A percentile compares a stretch with the other conserved stretches of the same genome.
Evolutionary conservation across 1,140 invertebrate species (phyloP).

Genomic region (Drosophila kepulauana): DNA sequence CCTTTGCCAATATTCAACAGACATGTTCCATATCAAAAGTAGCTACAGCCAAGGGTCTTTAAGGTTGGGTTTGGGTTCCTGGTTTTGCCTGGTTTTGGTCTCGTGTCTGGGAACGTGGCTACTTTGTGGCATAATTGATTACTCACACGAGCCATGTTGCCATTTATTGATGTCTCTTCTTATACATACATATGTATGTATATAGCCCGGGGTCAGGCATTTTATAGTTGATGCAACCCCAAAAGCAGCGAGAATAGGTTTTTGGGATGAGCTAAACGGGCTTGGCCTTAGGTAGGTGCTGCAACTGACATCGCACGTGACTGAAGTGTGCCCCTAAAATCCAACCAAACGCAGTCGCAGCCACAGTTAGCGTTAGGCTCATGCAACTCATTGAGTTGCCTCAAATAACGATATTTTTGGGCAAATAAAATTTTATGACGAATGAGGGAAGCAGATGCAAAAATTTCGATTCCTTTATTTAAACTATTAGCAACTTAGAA

Average conservation of each 20-base stretch:
- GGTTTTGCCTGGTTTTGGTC: constrained; percentile 6
- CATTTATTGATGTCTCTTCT: constrained; percentile 56
- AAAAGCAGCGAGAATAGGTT: constrained; percentile 13
- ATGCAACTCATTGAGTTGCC: constrained; percentile 16
- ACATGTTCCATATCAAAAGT: constrained; percentile 56
- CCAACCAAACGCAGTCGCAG: constrained; percentile 23
- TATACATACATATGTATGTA: background rate
- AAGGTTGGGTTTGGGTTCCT: constrained; percentile 3
- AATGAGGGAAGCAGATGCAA: background rate
- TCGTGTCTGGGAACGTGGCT: constrained; percentile 72
- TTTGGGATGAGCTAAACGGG: constrained; percentile 23
- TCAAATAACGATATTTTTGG: background rate
- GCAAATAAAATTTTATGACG: background rate
- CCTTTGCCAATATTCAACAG: constrained; percentile 69
- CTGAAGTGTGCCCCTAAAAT: constrained; percentile 61
- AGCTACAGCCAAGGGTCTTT: background rate
- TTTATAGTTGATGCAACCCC: constrained; percentile 57
- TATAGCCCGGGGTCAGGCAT: constrained; percentile 19
- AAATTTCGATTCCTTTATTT: background rate
- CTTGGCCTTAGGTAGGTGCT: constrained; percentile 44
- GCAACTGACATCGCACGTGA: constrained; percentile 60
- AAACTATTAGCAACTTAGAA: background rate
- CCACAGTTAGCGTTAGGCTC: no score
- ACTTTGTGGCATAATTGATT: constrained; percentile 82
- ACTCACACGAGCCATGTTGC: constrained; percentile 68